phyloP scores from a whole-genome alignment of 2,797 vertebrate genomes.

The Mycteria americana region DNA sequence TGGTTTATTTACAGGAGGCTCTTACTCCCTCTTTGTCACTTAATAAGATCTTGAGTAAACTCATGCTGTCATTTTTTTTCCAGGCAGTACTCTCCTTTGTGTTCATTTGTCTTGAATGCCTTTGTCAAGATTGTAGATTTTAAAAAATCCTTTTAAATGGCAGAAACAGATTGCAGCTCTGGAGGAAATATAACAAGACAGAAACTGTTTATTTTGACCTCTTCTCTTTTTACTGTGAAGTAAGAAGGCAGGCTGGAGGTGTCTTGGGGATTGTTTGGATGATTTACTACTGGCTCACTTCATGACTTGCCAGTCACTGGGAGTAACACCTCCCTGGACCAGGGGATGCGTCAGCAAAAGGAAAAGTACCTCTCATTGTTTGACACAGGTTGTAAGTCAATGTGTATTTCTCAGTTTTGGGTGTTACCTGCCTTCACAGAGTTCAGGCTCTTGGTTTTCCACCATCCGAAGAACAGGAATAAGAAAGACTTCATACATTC shows the following conservation, averaged over 20 bases:
- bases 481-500: slow-evolving; percentile 14
- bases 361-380: neutral
- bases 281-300: neutral
- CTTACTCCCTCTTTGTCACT: neutral
- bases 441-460: neutral
- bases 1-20: neutral
- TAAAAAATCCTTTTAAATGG: neutral
- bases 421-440: neutral
- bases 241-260: neutral
- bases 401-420: neutral
- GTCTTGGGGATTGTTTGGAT: neutral
- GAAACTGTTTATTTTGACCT: slow-evolving; percentile 24
- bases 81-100: neutral
- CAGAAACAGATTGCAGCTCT: neutral
- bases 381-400: neutral
- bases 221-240: neutral
- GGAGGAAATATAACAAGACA: neutral
- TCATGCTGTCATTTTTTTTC: neutral
- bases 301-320: neutral
- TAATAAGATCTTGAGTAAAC: neutral
- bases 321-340: neutral
- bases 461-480: neutral
- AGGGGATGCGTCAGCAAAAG: neutral
- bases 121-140: neutral
- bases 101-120: neutral